Evolutionary conservation across 1,140 invertebrate genomes (phyloP).

Genomic region (Chionoecetes opilio): DNA sequence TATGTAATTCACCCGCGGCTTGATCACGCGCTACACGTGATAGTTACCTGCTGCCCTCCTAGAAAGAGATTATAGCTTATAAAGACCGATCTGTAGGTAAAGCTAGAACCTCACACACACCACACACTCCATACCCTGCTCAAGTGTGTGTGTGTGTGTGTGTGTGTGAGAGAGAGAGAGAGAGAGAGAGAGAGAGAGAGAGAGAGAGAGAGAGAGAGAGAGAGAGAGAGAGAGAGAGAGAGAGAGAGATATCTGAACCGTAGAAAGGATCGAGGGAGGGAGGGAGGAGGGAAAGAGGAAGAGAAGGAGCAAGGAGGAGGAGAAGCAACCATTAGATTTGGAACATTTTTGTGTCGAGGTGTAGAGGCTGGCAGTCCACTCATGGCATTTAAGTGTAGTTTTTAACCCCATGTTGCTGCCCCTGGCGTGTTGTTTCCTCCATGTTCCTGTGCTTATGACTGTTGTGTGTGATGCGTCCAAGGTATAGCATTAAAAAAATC

Average conservation of each 20-base stretch:
- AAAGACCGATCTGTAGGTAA: background rate
- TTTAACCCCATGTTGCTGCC: background rate
- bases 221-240: constrained; percentile 24
- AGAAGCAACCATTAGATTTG: no score
- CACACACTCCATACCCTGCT: no score
- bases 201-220: constrained; percentile 39
- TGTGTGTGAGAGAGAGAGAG: background rate
- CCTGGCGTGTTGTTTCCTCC: no score
- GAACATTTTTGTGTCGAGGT: background rate
- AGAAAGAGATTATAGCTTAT: background rate
- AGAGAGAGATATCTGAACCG: no score
- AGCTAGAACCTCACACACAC: no score
- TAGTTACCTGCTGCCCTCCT: background rate
- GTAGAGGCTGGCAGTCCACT: background rate
- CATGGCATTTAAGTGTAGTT: background rate
- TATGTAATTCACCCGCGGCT: no score
- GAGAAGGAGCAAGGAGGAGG: constrained; percentile 14
- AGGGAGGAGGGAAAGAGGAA: background rate
- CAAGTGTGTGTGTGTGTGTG: background rate
- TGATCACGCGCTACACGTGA: background rate
- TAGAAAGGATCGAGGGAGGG: background rate
- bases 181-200: constrained; percentile 40
- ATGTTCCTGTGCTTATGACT: background rate
- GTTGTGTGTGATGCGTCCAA: background rate
- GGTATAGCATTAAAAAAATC: no score